Base-by-base conservation (phyloP, 2,113 vertebrate species). In the Hystrix cristata region DNA sequence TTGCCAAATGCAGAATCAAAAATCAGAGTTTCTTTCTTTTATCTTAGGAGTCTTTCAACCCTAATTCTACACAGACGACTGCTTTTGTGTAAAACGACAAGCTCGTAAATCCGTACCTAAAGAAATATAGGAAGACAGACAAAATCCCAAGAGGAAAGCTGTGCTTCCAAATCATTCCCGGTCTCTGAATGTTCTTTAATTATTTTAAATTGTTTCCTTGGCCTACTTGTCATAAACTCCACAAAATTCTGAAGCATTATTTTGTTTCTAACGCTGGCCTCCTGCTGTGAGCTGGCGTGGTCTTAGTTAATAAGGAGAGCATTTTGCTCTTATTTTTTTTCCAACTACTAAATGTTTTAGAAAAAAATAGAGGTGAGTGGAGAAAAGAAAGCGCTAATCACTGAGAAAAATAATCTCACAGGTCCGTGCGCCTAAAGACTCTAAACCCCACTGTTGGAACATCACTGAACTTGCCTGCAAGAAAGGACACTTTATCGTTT, bases 401-500 rank as follows among this genome's bases (percentile, higher is more conserved):
- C 5, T 0, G n/a, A 91, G 90, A 83, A 95, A 91, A 48, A 71
- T 71, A 82, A 27, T 94, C 43, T 48, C 51, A 8, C 7, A 7
- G 53, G 31, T 46, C 62, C 6, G 38, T 60, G 19, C 5, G 78
- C 5, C n/a, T 27, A 62, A 46, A 51, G 31, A 69, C 48, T 59
- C 38, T 6, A 93, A 51, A 57, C 5, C 27, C 62, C 81, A 43
- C 1, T 90, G 95, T 80, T 97, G 87, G 69, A 87, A 46, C 65
- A 46, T 43, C 93, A 55, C 60, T 46, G 3, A 79, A 21, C 90
- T 96, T 98, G n/a, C 92, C 95, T 97, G 88, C 71, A 85, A 78
- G 31, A 46, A 80, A 60, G 92, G 72, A 59, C 88, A 91, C 87
- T 94, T 94, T 90, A 85, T 84, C 92, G 96, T 9, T 82, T 81